Evolutionary conservation across 35 echinoderm and acorn worm species (phyloP), one percentile per base, ranked within the genome.

Genomic region (Ophioderma brevispina): DNA sequence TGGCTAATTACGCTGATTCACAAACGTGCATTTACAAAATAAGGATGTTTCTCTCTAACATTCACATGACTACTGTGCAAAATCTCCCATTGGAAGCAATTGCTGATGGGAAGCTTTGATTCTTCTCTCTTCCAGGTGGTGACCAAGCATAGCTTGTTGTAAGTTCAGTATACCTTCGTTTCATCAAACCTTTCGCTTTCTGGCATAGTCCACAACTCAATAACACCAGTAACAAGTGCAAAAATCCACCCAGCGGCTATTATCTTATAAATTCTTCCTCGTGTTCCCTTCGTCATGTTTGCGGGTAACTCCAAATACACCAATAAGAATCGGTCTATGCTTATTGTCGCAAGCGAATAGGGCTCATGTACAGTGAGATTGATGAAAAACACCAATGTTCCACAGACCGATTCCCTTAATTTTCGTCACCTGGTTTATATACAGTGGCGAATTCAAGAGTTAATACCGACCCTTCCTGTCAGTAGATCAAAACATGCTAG

Each of bases 241-340:
- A 84, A 32, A 25, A 46, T 35, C 81, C 81, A 84, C 1, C 39
- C 81, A 0, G 46, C 81, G 32, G 81, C 81, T 39, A 84, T 84
- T 39, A 46, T 84, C 19, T 49, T 14, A 6, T 52, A 49, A 25
- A 52, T 42, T 15, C 50, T 84, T 13, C 81, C 32, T 32, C 39
- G 13, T 0, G 81, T 49, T 32, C 35, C 39, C 0, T 35, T 39
- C 31, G 31, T 84, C 25, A 84, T 39, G 17, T 84, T 49, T 0
- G 38, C 39, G 1, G 81, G 81, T 38, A 49, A 84, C 42, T 84
- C n/a, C n/a, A n/a, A n/a, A n/a, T n/a, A n/a, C n/a, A n/a, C n/a
- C n/a, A n/a, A n/a, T n/a, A n/a, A n/a, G 39, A 21, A 52, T 19
- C 81, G 81, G 40, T 84, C 81, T 17, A 84, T 25, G 41, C 81